A percentile compares a stretch with the other conserved stretches of the same genome.
Evolutionary conservation across 2,888 invertebrate genomes (phyloP).

Genomic region (Dolomedes plantarius): DNA sequence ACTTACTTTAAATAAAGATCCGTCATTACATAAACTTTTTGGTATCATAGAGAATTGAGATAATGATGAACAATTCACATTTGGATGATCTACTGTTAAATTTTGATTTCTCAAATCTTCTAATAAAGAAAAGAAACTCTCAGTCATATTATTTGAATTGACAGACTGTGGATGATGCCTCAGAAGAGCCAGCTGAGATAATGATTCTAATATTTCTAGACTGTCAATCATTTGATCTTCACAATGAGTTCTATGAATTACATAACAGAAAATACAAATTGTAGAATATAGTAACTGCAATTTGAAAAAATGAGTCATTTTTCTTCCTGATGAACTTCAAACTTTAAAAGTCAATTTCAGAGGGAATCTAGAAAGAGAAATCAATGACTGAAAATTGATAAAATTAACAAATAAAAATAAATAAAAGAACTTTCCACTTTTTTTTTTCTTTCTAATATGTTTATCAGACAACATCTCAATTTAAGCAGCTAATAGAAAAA

Average conservation of each 20-base stretch:
- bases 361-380: too few species aligned
- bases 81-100: constrained; percentile 15
- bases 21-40: constrained; percentile 47
- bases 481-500: too few species aligned
- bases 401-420: too few species aligned
- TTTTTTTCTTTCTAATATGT: too few species aligned
- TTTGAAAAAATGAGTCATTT: neutral
- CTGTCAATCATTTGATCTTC: constrained; percentile 55
- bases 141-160: constrained; percentile 33
- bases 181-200: constrained; percentile 56
- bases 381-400: too few species aligned
- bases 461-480: too few species aligned
- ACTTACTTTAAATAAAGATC: constrained; percentile 47
- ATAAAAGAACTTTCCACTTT: too few species aligned
- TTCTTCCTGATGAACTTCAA: neutral
- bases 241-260: neutral
- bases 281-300: neutral
- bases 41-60: constrained; percentile 40
- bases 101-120: constrained; percentile 59
- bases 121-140: constrained; percentile 47
- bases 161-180: constrained; percentile 61
- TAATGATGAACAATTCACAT: constrained; percentile 52
- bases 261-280: neutral
- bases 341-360: too few species aligned
- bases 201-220: constrained; percentile 54